Evolutionary conservation across 2,888 invertebrate species (phyloP).

Genomic region (Fabriciana adippe): DNA sequence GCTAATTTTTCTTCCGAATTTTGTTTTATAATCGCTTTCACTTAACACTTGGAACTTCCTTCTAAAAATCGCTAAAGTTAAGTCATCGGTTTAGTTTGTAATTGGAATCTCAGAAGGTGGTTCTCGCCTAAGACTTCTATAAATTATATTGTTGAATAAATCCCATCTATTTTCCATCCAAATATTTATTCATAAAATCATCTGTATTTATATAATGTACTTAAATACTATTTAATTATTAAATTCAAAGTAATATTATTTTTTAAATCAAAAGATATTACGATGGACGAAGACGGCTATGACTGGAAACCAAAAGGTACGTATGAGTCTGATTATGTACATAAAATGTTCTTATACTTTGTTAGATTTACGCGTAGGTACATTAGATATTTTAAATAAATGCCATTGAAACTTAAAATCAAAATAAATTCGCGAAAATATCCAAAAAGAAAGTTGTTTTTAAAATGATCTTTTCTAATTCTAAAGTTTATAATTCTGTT

Average conservation of each 20-base stretch:
- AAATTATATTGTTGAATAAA: constrained; percentile 1
- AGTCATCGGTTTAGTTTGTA: constrained; percentile 40
- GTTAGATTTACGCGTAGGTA: no score
- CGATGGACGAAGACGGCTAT: constrained; percentile 31
- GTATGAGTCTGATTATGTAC: not conserved
- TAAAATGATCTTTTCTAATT: no score
- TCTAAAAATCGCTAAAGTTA: constrained; percentile 35
- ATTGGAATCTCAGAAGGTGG: constrained; percentile 33
- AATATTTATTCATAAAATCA: not conserved
- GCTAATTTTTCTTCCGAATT: no score
- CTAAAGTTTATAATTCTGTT: no score
- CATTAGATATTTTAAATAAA: no score
- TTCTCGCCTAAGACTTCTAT: constrained; percentile 17
- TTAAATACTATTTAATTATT: not conserved
- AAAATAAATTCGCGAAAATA: no score
- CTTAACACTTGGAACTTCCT: constrained; percentile 25
- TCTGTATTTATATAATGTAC: not conserved
- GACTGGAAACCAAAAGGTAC: constrained; percentile 35
- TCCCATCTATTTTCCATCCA: no score
- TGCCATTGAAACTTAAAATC: no score
- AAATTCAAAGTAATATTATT: not conserved
- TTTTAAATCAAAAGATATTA: not conserved
- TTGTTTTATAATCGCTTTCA: constrained; percentile 18
- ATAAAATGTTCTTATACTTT: no score
- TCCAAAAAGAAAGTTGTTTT: no score